Conservation (phyloP, 2,113 vertebrate genomes). For the Upupa epops region DNA sequence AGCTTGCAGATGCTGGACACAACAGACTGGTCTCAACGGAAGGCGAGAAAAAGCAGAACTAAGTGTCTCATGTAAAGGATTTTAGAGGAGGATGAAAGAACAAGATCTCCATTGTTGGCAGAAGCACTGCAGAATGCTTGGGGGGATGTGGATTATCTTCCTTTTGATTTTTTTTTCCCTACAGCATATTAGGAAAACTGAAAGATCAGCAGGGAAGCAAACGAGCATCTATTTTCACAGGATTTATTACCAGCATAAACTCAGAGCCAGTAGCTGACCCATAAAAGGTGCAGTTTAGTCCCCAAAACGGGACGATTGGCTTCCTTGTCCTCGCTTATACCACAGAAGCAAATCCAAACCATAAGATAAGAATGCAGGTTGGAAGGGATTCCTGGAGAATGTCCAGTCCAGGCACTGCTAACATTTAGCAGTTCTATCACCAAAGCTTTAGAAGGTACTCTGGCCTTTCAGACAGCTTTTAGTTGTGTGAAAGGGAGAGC, state of each 20-base stretch:
- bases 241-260: not conserved
- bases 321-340: not conserved
- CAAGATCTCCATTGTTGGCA: not conserved
- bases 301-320: not conserved
- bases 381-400: not conserved
- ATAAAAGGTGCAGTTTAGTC: not conserved
- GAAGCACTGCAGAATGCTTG: not conserved
- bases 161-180: not conserved
- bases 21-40: not conserved
- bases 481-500: not conserved
- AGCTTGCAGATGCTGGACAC: not conserved
- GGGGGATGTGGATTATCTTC: not conserved
- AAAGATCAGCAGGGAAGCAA: not conserved
- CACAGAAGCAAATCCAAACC: not conserved
- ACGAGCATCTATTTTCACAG: not conserved
- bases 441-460: not conserved
- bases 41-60: not conserved
- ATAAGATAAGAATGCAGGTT: not conserved
- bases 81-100: slow-evolving; percentile 6
- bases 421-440: not conserved
- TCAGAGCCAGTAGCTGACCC: not conserved
- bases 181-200: not conserved
- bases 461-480: not conserved
- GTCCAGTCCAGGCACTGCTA: not conserved
- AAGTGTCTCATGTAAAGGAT: not conserved